Evolutionary conservation across 2,888 invertebrate species (phyloP), one percentile per base, ranked within the genome.

Genomic region (Thymelicus sylvestris): DNA sequence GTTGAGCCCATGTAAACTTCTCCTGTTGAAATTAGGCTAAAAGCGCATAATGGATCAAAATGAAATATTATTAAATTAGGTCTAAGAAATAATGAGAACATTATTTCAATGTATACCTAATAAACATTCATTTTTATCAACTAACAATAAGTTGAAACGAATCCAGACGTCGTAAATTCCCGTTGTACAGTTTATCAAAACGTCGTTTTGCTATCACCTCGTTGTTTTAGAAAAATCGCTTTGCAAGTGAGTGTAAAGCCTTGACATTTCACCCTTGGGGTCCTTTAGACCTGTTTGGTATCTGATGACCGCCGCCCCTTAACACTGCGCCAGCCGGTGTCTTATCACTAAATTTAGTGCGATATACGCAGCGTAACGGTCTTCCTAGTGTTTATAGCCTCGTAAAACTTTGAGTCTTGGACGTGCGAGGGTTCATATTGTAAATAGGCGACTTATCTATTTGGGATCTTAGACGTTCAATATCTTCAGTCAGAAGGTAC

Each of bases 181-280:
- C 38, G 7, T 15, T 7, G 8, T n/a, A 59, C 13, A 39, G 59
- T 39, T 6, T 39, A 38, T 59, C 59, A 8, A 39, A 59, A 38
- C 38, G 39, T 59, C 59, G n/a, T 59, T 52, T 10, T 38, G 10
- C 24, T 60, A 57, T 60, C 50, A 41, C 62, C 48, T 38, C 68
- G 47, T 63, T 63, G 63, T 68, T 68, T 68, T 62, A 72, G 71
- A 77, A 73, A 60, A 82, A 62, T 81, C 77, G 44, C 85, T 83
- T 83, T 76, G 66, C 70, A 77, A 61, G 86, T 86, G 82, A 87
- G 89, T 87, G 89, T 79, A 83, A 87, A 86, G 81, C 78, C 82
- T 80, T 86, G 89, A 87, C 90, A 87, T 82, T 83, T 85, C 81
- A 85, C 89, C 90, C 90, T 77, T 67, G 84, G 84, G 82, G 81